These are phyloP conservation scores for Romanogobio albipinnatus DNA, from an alignment of 2,113 vertebrate species.

Conservation along the genomic window DNA sequence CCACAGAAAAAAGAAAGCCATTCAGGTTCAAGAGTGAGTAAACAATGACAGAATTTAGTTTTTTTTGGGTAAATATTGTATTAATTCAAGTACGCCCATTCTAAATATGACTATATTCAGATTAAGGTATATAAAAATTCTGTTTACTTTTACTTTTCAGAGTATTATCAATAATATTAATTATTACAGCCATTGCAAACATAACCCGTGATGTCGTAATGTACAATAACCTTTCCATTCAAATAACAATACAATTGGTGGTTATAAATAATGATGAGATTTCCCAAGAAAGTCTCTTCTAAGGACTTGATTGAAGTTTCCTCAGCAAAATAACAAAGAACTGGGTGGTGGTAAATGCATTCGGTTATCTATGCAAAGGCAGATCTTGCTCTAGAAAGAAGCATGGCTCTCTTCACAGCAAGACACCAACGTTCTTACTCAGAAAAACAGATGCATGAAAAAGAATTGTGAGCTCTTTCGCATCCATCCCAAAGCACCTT, in stretches of 20 bases:
- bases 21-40: neutral
- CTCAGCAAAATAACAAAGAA: conserved; percentile 59
- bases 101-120: neutral
- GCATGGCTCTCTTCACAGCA: conserved; percentile 64
- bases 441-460: conserved; percentile 55
- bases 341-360: conserved; percentile 53
- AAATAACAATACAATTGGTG: neutral
- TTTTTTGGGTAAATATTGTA: neutral
- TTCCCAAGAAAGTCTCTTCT: conserved; percentile 55
- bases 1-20: neutral
- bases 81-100: neutral
- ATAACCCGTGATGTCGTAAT: neutral
- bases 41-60: neutral
- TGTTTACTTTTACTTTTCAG: neutral
- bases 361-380: conserved; percentile 63
- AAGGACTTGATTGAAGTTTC: conserved; percentile 67
- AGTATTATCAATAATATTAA: neutral
- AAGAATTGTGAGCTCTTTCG: conserved; percentile 57
- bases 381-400: conserved; percentile 63
- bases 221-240: conserved; percentile 10
- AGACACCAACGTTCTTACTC: conserved; percentile 53
- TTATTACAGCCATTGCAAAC: neutral
- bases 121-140: neutral
- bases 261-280: conserved; percentile 54
- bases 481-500: conserved; percentile 61